Evolutionary conservation across 2,113 vertebrate species (phyloP).

Genomic region (Corythoichthys intestinalis): DNA sequence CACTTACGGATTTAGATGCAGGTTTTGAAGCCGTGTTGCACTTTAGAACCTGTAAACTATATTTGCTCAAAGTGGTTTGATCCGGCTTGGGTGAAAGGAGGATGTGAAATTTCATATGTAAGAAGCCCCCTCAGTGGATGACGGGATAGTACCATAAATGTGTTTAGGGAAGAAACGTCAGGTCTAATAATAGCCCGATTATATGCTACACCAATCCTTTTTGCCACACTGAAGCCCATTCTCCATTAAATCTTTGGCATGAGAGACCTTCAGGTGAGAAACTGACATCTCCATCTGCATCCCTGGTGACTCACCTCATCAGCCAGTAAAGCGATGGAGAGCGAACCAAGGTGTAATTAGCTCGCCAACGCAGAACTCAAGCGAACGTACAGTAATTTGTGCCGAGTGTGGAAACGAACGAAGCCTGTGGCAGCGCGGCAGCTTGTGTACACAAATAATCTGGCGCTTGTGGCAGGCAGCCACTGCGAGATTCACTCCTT

Average conservation of each 20-base stretch:
- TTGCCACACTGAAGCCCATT: background rate
- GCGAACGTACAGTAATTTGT: slow-evolving; percentile 42
- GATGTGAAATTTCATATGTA: background rate
- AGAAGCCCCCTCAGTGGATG: background rate
- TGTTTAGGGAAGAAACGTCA: background rate
- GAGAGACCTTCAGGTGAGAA: slow-evolving; percentile 46
- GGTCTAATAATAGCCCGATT: background rate
- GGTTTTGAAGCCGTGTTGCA: background rate
- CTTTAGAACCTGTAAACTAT: background rate
- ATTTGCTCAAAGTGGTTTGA: background rate
- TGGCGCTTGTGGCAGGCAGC: slow-evolving; percentile 47
- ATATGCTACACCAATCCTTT: background rate
- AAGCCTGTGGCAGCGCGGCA: slow-evolving; percentile 48
- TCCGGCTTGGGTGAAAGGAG: background rate
- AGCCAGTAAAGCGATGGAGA: slow-evolving; percentile 27
- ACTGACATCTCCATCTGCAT: slow-evolving; percentile 43
- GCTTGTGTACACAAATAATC: slow-evolving; percentile 52
- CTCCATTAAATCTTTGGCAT: background rate
- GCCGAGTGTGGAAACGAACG: slow-evolving; percentile 43
- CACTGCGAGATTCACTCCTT: slow-evolving; percentile 48
- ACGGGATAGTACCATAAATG: background rate
- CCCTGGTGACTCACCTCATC: slow-evolving; percentile 49
- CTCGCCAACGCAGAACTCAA: slow-evolving; percentile 46
- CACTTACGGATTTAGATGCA: too few species aligned
- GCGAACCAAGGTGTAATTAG: slow-evolving; percentile 58